These are phyloP conservation scores for Nyctereutes procyonoides DNA, from an alignment of 2,113 vertebrate species.

Conservation along the genomic window DNA sequence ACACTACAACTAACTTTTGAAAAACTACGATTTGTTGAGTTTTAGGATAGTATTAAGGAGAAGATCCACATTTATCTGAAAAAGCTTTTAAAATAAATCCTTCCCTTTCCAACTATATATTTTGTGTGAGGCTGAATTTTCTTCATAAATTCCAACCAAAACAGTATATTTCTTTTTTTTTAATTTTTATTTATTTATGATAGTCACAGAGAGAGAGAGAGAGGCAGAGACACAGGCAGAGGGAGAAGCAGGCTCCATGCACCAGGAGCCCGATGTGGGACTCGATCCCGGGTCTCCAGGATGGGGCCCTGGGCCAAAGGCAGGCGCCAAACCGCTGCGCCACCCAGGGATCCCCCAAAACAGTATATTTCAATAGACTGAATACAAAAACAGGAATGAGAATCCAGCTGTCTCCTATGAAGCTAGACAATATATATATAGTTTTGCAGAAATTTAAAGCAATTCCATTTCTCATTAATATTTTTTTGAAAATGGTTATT, in stretches of 20 bases:
- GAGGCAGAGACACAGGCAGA: too few relatives aligned
- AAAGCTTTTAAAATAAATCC: slow-evolving; percentile 18
- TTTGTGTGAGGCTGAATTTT: neutral
- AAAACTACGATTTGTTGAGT: neutral
- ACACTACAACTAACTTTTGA: neutral
- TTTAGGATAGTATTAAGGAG: slow-evolving; percentile 2
- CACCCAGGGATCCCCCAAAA: too few relatives aligned
- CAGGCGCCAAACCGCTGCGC: too few relatives aligned
- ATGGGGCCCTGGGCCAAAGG: too few relatives aligned
- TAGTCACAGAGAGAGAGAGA: too few relatives aligned
- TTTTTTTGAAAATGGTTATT: slow-evolving; percentile 15
- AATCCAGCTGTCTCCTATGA: slow-evolving; percentile 25
- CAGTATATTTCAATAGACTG: neutral
- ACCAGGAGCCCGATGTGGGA: too few relatives aligned
- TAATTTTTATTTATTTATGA: too few relatives aligned
- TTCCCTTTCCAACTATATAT: neutral
- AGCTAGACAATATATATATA: neutral
- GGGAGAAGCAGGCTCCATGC: too few relatives aligned
- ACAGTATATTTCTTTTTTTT: neutral
- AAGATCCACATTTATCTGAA: neutral
- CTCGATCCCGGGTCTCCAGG: too few relatives aligned
- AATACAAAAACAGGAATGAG: neutral
- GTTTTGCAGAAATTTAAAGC: slow-evolving; percentile 10
- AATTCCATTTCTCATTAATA: neutral
- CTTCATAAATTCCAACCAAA: slow-evolving; percentile 42